Base-by-base conservation (phyloP, 2,888 invertebrate genomes). In the Acronicta aceris region DNA sequence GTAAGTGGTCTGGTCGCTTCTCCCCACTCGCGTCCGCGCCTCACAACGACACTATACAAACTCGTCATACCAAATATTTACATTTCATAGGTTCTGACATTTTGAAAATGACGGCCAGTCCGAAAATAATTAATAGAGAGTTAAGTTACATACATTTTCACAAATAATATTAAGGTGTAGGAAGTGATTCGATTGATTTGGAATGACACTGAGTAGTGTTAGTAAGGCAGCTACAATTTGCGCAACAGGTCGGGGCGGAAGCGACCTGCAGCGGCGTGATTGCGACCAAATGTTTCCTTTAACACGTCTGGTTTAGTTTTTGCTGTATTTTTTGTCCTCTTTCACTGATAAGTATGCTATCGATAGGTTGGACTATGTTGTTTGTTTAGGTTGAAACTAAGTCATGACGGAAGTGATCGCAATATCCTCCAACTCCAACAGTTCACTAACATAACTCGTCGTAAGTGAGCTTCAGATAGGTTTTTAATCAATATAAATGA, bases 221-320 rank as follows among this genome's bases (percentile, higher is more conserved):
- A 70, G 78, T 72, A 75, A 77, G 75, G 48, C 56, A 56, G 58
- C 21, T 83, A 84, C 85, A 86, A 89, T 93, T 93, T 93, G 93
- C 91, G 93, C 93, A 94, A 94, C 93, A 94, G 93, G 94, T 94
- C 93, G 93, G 92, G 92, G 90, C 94, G 94, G 94, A 94, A 94
- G 90, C 90, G 94, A 93, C 93, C 93, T 94, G 94, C 93, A 91
- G 81, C 86, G 88, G 81, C 83, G 86, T 92, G 92, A 94, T 93
- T 93, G 93, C 92, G 89, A 94, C 94, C 94, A 93, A 94, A 93
- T 94, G 94, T 94, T 93, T 92, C 93, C 92, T 92, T 86, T 86
- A 85, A 82, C 84, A 81, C 89, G 89, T 87, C 90, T 90, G 89
- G 86, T 86, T 88, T 69, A 85, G 85, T 94, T 94, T 94, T 94